Evolutionary conservation across 2,797 vertebrate species (phyloP).

Genomic region (Sebastes cheni): DNA sequence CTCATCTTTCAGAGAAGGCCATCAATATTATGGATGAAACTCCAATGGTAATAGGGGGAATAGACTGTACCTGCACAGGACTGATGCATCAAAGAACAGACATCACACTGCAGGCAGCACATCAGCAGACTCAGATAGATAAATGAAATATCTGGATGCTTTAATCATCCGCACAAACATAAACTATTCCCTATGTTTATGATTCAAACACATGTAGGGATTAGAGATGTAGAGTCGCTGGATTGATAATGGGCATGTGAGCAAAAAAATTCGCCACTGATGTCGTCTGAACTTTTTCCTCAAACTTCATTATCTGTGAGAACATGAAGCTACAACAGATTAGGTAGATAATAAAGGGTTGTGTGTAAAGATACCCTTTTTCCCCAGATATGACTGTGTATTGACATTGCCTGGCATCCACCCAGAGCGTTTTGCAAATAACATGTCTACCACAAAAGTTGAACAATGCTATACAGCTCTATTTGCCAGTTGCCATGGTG

Average conservation of each 20-base stretch:
- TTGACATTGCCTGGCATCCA: not conserved
- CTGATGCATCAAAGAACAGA: constrained; percentile 22
- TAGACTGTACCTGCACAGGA: constrained; percentile 8
- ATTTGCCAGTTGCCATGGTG: constrained; percentile 52
- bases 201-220: not conserved
- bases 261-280: not conserved
- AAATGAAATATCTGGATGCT: not conserved
- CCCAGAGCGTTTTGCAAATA: constrained; percentile 10
- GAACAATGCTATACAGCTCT: constrained; percentile 20
- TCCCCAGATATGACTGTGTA: not conserved
- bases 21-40: constrained; percentile 35
- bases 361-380: not conserved
- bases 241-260: not conserved
- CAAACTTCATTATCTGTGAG: not conserved
- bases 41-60: not conserved
- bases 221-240: not conserved
- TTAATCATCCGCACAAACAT: not conserved
- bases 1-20: not conserved
- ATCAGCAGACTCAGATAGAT: not conserved
- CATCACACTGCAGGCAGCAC: constrained; percentile 1
- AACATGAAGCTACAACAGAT: not conserved
- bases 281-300: not conserved
- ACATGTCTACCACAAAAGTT: constrained; percentile 14
- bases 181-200: not conserved
- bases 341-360: not conserved